Base-by-base conservation (phyloP, 1,140 invertebrate genomes). In the Dendrolimus kikuchii region DNA sequence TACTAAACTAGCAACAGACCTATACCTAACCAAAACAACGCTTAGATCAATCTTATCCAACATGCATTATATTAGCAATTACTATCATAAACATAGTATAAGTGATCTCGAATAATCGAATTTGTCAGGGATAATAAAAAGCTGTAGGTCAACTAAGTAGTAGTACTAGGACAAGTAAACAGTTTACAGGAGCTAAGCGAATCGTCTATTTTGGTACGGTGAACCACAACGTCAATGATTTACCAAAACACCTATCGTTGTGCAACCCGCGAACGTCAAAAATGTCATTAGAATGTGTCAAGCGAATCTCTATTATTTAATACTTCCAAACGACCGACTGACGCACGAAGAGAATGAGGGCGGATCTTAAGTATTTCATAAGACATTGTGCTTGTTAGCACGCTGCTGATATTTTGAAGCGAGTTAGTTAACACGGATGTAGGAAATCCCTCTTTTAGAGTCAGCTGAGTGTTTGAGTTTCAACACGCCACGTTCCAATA, bases 321-420 rank as follows among this genome's bases (percentile, higher is more conserved):
- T 57, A 42, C 41, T 38, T 44, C 49, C 40, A n/a, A 42, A 53
- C 48, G 45, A 55, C 53, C 40, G 46, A 41, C 65, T 65, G 64
- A 64, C 68, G 57, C 64, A 47, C 44, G 37, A 40, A 23, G 23
- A 49, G 72, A 79, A 77, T 77, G 74, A 50, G 76, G 70, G 62
- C 74, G 68, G 68, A 68, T 69, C 66, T 66, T 58, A 55, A 44
- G 46, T 61, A 73, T 81, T 80, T 77, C 77, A 67, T 78, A 83
- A 83, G 64, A 52, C 53, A 50, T 44, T 41, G 53, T 44, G 60
- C 38, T 7, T 54, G 60, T 56, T 54, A 47, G 64, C 55, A 60
- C 49, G 54, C 56, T 53, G 44, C 5, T 9, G 46, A 45, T 48
- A 47, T 36, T 43, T 44, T 62, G 49, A 76, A 77, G 74, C 73